A percentile compares a stretch with the other conserved stretches of the same genome.
Conservation (phyloP, 2,113 vertebrate genomes). For the Ophiodon elongatus region DNA sequence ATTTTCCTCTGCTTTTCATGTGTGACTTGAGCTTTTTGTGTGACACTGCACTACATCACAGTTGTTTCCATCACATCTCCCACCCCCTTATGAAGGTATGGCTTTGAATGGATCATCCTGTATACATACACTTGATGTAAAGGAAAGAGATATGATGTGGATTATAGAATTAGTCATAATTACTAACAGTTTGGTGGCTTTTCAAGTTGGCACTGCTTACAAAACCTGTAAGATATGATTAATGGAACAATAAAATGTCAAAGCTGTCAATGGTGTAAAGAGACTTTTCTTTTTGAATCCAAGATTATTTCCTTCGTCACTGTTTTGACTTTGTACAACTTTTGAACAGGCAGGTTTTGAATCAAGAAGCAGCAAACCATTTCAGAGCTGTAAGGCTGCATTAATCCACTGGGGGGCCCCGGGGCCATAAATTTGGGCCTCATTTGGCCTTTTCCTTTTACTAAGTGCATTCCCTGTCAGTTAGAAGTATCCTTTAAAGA, state of each 20-base stretch:
- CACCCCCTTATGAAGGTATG: conserved; percentile 49
- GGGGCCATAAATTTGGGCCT: not conserved
- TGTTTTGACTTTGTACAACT: not conserved
- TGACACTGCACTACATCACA: conserved; percentile 53
- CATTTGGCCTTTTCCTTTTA: not conserved
- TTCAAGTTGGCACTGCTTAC: conserved; percentile 64
- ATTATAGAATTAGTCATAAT: conserved; percentile 62
- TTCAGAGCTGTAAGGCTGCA: not conserved
- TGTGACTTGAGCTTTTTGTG: conserved; percentile 39
- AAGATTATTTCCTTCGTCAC: not conserved
- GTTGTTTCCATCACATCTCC: conserved; percentile 58
- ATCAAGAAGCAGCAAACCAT: not conserved
- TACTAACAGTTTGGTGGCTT: conserved; percentile 73
- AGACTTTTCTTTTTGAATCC: conserved; percentile 4
- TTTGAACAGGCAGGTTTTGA: not conserved
- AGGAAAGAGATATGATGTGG: conserved; percentile 40
- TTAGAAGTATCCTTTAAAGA: not conserved
- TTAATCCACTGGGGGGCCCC: not conserved
- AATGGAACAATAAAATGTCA: conserved; percentile 76
- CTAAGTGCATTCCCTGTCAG: not conserved
- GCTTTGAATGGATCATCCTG: conserved; percentile 60
- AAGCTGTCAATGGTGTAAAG: conserved; percentile 57
- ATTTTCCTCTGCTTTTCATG: conserved; percentile 51
- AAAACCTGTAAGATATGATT: conserved; percentile 72
- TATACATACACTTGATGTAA: conserved; percentile 52